Base-by-base conservation (phyloP, 2,113 vertebrate genomes). In the Trachemys scripta region DNA sequence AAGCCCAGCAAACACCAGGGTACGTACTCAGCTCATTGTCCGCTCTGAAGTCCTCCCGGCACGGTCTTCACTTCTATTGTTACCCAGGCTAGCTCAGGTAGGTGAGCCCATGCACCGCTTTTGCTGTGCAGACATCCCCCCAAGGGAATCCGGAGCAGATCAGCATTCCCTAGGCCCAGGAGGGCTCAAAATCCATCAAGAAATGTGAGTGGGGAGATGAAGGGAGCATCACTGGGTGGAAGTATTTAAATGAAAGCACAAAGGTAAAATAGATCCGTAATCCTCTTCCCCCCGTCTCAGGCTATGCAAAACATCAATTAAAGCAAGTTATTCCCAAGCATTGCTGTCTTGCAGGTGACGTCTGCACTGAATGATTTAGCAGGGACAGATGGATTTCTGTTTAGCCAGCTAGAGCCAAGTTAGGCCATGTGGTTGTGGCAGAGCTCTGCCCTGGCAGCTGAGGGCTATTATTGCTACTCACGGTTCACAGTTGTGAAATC, bases 291-390 rank as follows among this genome's bases (percentile, higher is more conserved):
- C 42, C 72, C 27, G 9, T 16, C 47, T n/a, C 45, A 80, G 56
- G 42, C 47, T 84, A 92, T 47, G 82, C 81, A 95, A 96, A 96
- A 80, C 90, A 94, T 93, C 92, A 94, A 91, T 95, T 96, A 96
- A 72, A 96, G 83, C 11, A 85, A 89, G 84, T 14, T 95, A 90
- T 92, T 78, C 47, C 87, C 51, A 87, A 85, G n/a, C 9, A 62
- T 31, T 56, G 59, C 20, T 59, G 10, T 50, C 76, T 89, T 82
- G 8, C 29, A 89, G 38, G 13, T 80, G 6, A 89, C 62, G 27
- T 57, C 72, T 90, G 27, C 47, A 45, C 49, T n/a, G 20, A 69
- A 20, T 92, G 49, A 20, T 92, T 54, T 38, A 84, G n/a, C 82
- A 92, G 65, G 17, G 72, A 80, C 7, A 78, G 4, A 38, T 2